These are phyloP conservation scores for Pygocentrus nattereri DNA, from an alignment of 2,797 vertebrate genomes.

Conservation along the genomic window DNA sequence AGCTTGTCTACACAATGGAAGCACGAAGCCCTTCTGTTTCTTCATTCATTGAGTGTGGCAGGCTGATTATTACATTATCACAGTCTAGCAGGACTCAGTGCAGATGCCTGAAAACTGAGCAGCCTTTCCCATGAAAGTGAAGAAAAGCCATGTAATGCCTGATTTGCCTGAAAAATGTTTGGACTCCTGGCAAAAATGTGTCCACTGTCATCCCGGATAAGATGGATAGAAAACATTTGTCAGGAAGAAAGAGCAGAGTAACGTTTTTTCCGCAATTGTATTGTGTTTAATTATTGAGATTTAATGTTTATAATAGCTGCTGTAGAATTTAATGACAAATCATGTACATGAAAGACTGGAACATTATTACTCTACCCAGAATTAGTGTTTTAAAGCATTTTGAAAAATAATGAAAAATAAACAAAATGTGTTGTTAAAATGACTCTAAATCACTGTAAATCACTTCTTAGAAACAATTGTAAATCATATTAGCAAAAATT, in stretches of 20 bases:
- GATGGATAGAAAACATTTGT: slow-evolving; percentile 33
- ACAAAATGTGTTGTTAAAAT: not conserved
- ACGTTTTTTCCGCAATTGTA: not conserved
- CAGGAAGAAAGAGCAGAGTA: slow-evolving; percentile 13
- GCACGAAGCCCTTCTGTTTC: slow-evolving; percentile 27
- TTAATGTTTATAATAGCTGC: not conserved
- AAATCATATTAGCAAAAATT: not conserved
- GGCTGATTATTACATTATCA: slow-evolving; percentile 45
- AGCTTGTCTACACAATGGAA: slow-evolving; percentile 17
- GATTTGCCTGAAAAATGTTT: slow-evolving; percentile 26
- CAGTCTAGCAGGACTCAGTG: slow-evolving; percentile 19
- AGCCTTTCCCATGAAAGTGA: slow-evolving; percentile 31
- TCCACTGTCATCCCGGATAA: slow-evolving; percentile 18
- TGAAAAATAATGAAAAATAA: not conserved
- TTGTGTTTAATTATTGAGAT: not conserved
- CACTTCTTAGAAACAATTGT: not conserved
- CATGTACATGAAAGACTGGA: not conserved
- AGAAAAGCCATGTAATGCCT: slow-evolving; percentile 30
- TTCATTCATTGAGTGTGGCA: slow-evolving; percentile 39
- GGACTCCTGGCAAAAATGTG: slow-evolving; percentile 21
- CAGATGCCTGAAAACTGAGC: slow-evolving; percentile 21
- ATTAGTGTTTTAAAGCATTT: not conserved
- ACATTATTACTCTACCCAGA: not conserved
- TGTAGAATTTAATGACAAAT: not conserved
- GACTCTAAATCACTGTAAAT: no score